Conservation (phyloP, 2,797 vertebrate genomes). For the Gambusia yucatana region DNA sequence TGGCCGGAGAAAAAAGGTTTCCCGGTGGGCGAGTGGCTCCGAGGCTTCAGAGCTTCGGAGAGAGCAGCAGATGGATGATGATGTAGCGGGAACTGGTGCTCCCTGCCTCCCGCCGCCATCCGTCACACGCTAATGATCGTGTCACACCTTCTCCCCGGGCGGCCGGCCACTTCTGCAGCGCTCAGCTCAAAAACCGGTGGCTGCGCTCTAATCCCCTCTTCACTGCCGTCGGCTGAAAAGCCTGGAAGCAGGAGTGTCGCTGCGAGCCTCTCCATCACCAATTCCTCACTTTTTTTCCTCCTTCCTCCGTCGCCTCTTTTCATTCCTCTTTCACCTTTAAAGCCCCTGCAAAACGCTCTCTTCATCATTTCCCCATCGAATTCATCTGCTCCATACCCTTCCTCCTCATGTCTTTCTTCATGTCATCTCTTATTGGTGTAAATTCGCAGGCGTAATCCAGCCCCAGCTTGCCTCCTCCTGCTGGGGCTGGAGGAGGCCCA, state of each 20-base stretch:
- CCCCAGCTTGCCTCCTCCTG: constrained; percentile 7
- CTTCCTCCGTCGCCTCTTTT: constrained; percentile 45
- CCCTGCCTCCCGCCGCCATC: constrained; percentile 76
- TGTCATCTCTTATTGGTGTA: constrained; percentile 12
- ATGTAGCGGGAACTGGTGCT: constrained; percentile 74
- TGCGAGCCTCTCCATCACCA: constrained; percentile 58
- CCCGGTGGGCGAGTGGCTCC: constrained; percentile 74
- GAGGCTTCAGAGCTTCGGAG: constrained; percentile 60
- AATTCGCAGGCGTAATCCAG: constrained; percentile 16
- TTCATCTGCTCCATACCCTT: constrained; percentile 47
- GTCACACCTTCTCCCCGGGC: constrained; percentile 80
- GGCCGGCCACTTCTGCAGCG: constrained; percentile 74
- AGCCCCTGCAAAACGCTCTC: constrained; percentile 59
- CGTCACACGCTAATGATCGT: constrained; percentile 81
- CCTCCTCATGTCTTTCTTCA: constrained; percentile 25
- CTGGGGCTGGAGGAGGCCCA: too few relatives aligned
- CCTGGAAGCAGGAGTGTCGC: constrained; percentile 48
- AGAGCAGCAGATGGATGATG: constrained; percentile 80
- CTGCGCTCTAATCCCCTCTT: constrained; percentile 65
- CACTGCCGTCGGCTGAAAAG: constrained; percentile 61
- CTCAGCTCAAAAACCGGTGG: constrained; percentile 77
- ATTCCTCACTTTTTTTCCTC: constrained; percentile 52
- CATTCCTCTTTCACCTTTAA: constrained; percentile 68
- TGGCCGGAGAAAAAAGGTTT: constrained; percentile 74
- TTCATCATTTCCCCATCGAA: constrained; percentile 45